Evolutionary conservation across 2,797 vertebrate species (phyloP).

Genomic region (Setipinna tenuifilis): DNA sequence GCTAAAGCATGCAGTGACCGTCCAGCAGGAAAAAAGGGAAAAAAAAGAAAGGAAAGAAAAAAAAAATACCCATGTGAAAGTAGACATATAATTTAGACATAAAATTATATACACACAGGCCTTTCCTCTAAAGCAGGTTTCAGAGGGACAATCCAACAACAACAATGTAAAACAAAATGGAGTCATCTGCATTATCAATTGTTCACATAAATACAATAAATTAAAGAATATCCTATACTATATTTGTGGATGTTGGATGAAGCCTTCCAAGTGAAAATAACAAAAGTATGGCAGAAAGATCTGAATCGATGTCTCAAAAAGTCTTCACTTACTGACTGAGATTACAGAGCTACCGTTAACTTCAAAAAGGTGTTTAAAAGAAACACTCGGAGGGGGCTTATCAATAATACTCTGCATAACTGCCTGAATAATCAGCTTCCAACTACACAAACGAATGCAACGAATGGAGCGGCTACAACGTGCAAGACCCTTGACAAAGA

Average conservation of each 20-base stretch:
- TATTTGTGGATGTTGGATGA: conserved; percentile 28
- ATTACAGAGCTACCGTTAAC: conserved; percentile 14
- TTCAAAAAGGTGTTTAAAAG: conserved; percentile 9
- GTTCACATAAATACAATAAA: conserved; percentile 60
- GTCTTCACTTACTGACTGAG: conserved; percentile 23
- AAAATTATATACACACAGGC: conserved; percentile 85
- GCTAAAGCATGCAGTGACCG: conserved; percentile 27
- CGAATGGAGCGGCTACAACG: conserved; percentile 9
- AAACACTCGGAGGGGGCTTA: not conserved
- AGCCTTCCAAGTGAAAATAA: conserved; percentile 11
- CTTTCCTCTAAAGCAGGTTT: conserved; percentile 61
- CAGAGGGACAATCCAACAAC: conserved; percentile 56
- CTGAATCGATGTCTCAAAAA: conserved; percentile 4
- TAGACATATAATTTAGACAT: conserved; percentile 77
- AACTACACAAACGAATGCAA: conserved; percentile 9
- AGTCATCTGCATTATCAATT: conserved; percentile 46
- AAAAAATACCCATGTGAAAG: conserved; percentile 40
- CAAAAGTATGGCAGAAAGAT: conserved; percentile 23
- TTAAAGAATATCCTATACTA: conserved; percentile 40
- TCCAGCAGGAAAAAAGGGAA: not conserved
- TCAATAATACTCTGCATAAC: conserved; percentile 8
- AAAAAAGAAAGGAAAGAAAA: not conserved
- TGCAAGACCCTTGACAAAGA: not conserved
- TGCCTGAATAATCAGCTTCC: conserved; percentile 8
- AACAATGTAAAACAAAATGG: conserved; percentile 59